Conservation (phyloP, 2,888 invertebrate species). For the Pterobdella sp. region DNA sequence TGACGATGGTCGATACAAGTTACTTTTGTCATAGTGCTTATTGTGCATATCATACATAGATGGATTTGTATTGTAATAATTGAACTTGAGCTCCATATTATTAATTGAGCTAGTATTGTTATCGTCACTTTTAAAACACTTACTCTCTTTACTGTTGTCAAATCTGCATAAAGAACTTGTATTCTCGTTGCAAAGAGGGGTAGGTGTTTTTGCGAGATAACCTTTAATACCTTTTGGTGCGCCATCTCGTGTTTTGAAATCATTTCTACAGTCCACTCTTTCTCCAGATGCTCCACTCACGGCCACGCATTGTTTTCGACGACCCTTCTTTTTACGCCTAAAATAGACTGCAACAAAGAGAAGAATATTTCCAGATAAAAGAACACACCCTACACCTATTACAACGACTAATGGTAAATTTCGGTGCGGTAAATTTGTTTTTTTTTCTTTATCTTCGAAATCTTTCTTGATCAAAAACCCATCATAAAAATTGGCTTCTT, state of each 20-base stretch:
- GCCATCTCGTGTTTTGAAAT: background rate
- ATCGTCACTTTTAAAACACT: background rate
- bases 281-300: background rate
- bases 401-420: conserved; percentile 43
- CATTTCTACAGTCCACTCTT: background rate
- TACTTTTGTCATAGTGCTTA: background rate
- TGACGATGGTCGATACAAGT: background rate
- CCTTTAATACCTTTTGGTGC: background rate
- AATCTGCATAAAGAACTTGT: conserved; percentile 6
- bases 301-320: conserved; percentile 38
- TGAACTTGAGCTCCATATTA: conserved; percentile 4
- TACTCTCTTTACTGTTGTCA: background rate
- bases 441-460: background rate
- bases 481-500: background rate
- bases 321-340: conserved; percentile 55
- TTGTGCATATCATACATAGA: background rate
- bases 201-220: background rate
- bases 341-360: conserved; percentile 91
- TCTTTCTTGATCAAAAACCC: background rate
- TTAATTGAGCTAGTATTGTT: conserved; percentile 5
- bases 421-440: conserved; percentile 4
- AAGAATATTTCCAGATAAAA: conserved; percentile 79
- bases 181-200: conserved; percentile 12
- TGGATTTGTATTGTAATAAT: background rate
- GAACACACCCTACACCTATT: conserved; percentile 84